Evolutionary conservation across 2,888 invertebrate genomes (phyloP), one percentile per base, ranked within the genome.

Genomic region (Campopleginae sp.): DNA sequence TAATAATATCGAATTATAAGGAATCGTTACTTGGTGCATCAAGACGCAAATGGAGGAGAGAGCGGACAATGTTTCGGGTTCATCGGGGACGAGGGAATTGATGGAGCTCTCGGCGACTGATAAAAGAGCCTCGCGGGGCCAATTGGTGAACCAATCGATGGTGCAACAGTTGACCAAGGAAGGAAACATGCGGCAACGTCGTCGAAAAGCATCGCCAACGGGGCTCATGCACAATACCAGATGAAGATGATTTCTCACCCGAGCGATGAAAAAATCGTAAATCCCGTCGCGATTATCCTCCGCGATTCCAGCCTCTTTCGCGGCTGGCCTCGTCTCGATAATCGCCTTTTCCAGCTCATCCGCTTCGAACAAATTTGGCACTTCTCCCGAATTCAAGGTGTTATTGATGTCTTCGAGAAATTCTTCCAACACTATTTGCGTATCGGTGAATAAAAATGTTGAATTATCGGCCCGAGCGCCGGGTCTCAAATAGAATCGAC

Each of bases 391-490:
- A 93, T 98, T 98, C 0, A 98, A 94, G 91, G 98, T 97, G 90
- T 98, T 98, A 92, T 98, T 98, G 71, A 98, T 97, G 90, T 98
- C 98, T 92, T 98, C 98, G 0, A 98, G 94, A 92, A 98, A 98
- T 91, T 97, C 98, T 92, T 98, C 98, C 82, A 97, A 96, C 0
- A 98, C 96, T 88, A 98, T 98, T 94, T 98, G 98, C 0, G 97
- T 98, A 92, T 98, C 98, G 3, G 98, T 97, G 92, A 98, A 97
- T 0, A 98, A 95, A 92, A 98, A 98, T 0, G 98, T 97, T 0
- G 97, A 96, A 83, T 97, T 96, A 84, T 96, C 95, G 88, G 96
- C 96, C 23, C 95, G 93, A 5, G 96, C 96, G 0, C 98, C 98
- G 0, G 98, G 98, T 76, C 96, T 95, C 90, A 96, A 96, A 92